These are phyloP conservation scores for Microcebus tavaratra DNA, from an alignment of 2,113 vertebrate genomes.

Conservation along the genomic window DNA sequence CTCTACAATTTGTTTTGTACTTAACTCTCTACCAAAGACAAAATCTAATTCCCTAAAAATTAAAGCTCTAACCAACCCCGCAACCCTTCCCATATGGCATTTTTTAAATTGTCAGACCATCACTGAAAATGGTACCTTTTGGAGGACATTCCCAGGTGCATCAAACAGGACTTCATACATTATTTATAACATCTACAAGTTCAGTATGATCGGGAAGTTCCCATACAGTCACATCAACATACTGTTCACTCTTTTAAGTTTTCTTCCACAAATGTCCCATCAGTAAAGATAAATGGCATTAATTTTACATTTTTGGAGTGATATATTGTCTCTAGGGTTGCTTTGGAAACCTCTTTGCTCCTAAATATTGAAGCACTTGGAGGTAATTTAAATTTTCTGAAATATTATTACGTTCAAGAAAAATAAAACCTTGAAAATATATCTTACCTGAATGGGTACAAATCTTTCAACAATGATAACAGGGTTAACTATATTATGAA, in stretches of 20 bases:
- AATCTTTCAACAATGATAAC: conserved; percentile 35
- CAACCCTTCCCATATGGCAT: background rate
- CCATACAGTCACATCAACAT: background rate
- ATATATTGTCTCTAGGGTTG: conserved; percentile 41
- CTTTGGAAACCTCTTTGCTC: conserved; percentile 40
- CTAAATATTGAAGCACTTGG: conserved; percentile 32
- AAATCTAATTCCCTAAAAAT: background rate
- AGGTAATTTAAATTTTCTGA: conserved; percentile 51
- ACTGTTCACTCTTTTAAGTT: background rate
- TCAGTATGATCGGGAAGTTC: background rate
- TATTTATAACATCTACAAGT: background rate
- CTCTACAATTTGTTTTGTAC: background rate
- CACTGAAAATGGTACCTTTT: background rate
- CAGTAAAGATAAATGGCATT: conserved; percentile 57
- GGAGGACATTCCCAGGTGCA: background rate
- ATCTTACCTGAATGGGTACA: conserved; percentile 48
- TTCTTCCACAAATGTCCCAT: conserved; percentile 4
- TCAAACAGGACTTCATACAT: background rate
- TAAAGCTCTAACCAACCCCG: background rate
- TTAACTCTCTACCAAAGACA: background rate
- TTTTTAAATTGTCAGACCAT: background rate
- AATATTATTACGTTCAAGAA: conserved; percentile 33
- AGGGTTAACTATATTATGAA: conserved; percentile 33
- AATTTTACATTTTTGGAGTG: conserved; percentile 48
- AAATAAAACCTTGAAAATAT: conserved; percentile 15